Percentiles rank a stretch among this genome's conserved stretches.
phyloP scores from a whole-genome alignment of 2,888 invertebrate species.

The Drosophila lutescens region DNA sequence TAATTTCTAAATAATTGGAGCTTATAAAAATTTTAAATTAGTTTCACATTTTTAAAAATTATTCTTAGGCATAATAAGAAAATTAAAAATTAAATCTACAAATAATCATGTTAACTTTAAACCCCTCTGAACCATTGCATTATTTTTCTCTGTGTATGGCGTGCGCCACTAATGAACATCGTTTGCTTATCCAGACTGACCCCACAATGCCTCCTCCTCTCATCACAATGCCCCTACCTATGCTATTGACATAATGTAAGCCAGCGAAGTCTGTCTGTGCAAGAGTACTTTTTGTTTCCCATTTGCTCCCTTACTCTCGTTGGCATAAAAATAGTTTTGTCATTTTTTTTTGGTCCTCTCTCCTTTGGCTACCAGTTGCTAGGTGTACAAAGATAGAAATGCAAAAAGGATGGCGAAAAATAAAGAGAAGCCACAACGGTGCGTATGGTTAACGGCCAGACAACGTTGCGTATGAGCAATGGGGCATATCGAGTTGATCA shows the following conservation, averaged over 20 bases:
- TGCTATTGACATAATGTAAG: conserved; percentile 76
- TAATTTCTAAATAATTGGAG: no score
- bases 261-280: conserved; percentile 41
- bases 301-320: conserved; percentile 50
- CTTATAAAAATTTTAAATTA: no score
- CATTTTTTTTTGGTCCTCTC: conserved; percentile 12
- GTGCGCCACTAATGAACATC: conserved; percentile 76
- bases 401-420: conserved; percentile 21
- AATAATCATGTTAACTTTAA: no score
- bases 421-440: conserved; percentile 20
- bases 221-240: conserved; percentile 37
- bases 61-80: no score
- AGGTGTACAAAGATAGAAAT: conserved; percentile 60
- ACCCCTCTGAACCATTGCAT: not conserved
- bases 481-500: not conserved
- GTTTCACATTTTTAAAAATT: no score
- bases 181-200: conserved; percentile 73
- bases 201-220: conserved; percentile 3
- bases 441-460: conserved; percentile 27
- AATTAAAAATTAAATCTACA: no score
- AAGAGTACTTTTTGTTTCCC: conserved; percentile 32
- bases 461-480: conserved; percentile 23
- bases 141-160: conserved; percentile 47
- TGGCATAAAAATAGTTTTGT: conserved; percentile 73
- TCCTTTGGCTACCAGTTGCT: conserved; percentile 60